Conservation (phyloP, 2,113 vertebrate species). For the Anas platyrhynchos region DNA sequence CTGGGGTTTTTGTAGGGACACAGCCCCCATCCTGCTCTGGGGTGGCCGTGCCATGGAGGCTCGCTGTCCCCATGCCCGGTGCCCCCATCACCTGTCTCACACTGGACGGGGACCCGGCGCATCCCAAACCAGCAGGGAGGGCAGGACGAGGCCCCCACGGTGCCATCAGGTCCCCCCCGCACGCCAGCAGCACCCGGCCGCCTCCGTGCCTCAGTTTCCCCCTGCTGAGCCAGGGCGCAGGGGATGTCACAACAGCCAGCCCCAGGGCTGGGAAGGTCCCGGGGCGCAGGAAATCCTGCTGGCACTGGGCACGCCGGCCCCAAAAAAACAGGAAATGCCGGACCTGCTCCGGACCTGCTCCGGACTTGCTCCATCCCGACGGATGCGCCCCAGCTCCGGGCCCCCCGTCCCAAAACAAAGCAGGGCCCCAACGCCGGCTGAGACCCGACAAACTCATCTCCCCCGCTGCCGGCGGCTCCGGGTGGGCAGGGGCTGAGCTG, state of each 20-base stretch:
- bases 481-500: not conserved
- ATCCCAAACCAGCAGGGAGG: not conserved
- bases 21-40: fast-evolving
- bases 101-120: fast-evolving
- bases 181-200: fast-evolving
- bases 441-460: not conserved
- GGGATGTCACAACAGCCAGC: fast-evolving
- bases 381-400: fast-evolving
- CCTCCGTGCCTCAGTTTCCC: not conserved
- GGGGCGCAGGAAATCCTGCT: not conserved
- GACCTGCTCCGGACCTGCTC: not conserved
- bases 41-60: fast-evolving
- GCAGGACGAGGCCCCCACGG: fast-evolving
- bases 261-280: slow-evolving; percentile 11
- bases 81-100: not conserved
- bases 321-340: slow-evolving; percentile 20
- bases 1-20: fast-evolving
- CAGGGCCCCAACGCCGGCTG: not conserved
- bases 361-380: no score
- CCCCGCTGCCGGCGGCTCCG: fast-evolving
- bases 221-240: not conserved
- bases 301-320: not conserved
- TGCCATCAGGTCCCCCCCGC: not conserved
- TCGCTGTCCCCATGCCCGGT: fast-evolving
- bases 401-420: not conserved